Conservation (phyloP, 2,888 invertebrate genomes). For the Seira sanloemensis region DNA sequence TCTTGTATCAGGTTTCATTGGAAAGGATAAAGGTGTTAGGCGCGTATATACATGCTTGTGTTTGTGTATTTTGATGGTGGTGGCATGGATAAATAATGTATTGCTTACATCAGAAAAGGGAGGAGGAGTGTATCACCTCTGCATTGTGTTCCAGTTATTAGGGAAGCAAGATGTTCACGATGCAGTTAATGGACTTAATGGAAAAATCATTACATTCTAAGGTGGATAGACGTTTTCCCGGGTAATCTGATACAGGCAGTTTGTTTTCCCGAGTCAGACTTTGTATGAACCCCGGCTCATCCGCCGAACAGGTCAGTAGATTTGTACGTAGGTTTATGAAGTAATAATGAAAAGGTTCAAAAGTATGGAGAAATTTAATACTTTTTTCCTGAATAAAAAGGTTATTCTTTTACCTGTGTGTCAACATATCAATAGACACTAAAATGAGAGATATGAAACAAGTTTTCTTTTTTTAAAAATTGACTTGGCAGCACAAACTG, state of each 20-base stretch:
- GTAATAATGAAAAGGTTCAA: neutral
- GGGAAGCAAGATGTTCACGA: neutral
- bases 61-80: neutral
- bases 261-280: neutral
- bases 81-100: neutral
- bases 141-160: neutral
- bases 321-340: too few species aligned
- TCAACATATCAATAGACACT: neutral
- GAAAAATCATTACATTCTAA: neutral
- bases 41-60: neutral
- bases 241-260: neutral
- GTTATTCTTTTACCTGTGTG: neutral
- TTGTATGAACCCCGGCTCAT: too few species aligned
- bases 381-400: slow-evolving; percentile 3
- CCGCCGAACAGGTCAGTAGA: too few species aligned
- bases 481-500: too few species aligned
- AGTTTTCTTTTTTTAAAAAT: neutral
- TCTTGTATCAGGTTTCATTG: slow-evolving; percentile 3
- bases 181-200: too few species aligned
- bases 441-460: neutral
- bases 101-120: too few species aligned
- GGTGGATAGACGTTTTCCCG: neutral
- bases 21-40: slow-evolving; percentile 13
- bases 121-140: neutral
- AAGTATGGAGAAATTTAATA: neutral